These are phyloP conservation scores for Ophiothrix spiculata DNA, from an alignment of 35 echinoderm and acorn worm species.

Conservation along the genomic window DNA sequence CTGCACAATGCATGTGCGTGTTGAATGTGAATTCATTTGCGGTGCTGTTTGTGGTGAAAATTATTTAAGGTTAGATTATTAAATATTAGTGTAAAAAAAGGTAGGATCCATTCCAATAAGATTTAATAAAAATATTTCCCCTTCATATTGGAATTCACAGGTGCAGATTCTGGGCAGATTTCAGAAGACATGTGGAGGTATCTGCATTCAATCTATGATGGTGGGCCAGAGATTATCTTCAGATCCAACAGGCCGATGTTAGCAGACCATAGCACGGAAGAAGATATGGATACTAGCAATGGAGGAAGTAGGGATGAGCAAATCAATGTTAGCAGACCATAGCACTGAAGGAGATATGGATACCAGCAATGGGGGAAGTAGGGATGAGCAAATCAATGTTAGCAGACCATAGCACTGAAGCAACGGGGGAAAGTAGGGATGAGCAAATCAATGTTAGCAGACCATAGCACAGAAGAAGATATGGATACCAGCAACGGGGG, in stretches of 20 bases:
- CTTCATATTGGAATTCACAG: too few species aligned
- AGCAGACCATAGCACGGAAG: constrained; percentile 25
- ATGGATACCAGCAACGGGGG: too few species aligned
- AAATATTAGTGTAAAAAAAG: neutral
- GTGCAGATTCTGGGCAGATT: constrained; percentile 85
- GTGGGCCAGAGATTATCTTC: constrained; percentile 76
- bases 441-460: too few species aligned
- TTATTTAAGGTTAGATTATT: neutral
- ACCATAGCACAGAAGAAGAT: too few species aligned
- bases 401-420: too few species aligned
- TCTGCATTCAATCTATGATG: constrained; percentile 89
- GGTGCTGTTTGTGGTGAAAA: too few species aligned
- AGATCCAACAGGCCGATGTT: constrained; percentile 38
- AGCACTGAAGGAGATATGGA: too few species aligned
- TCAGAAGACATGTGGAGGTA: constrained; percentile 89
- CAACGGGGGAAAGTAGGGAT: too few species aligned
- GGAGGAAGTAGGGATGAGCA: neutral
- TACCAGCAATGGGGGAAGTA: too few species aligned
- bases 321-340: too few species aligned
- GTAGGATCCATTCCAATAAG: neutral
- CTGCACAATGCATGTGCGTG: neutral
- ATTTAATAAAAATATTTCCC: neutral
- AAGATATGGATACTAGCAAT: constrained; percentile 16
- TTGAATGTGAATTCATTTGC: too few species aligned
- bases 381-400: too few species aligned